Base-by-base conservation (phyloP, 2,113 vertebrate genomes). In the Dasyornis broadbenti region DNA sequence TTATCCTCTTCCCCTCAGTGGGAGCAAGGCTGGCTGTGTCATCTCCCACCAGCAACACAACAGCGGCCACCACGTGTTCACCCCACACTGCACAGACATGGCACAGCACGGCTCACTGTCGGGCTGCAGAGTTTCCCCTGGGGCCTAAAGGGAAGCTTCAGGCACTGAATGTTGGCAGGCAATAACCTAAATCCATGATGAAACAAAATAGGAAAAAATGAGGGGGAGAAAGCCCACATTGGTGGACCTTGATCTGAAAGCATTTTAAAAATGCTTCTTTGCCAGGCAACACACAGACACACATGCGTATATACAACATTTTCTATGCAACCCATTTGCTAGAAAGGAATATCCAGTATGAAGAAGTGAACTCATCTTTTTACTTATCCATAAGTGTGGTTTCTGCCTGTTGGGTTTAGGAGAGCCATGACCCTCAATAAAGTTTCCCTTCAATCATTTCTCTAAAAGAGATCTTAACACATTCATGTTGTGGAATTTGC, bases 41-140 rank as follows among this genome's bases (percentile, higher is more conserved):
- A 90, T 15, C 54, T 56, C 57, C 54, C 59, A 35, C 44, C 27
- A 75, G 31, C 0, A 0, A 37, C 35, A 18, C 1, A 39, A n/a
- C 57, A n/a, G 47, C 0, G 0, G 21, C 59, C 17, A 13, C 22
- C 14, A 7, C 3, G 1, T 0, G 0, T 6, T 35, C 1, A 2
- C 26, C 30, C 27, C 37, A 7, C 0, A 0, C 20, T 60, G 54
- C 31, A 21, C 19, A 30, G 13, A 19, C 42, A 39, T 2, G 2
- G 33, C 54, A 52, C 1, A 4, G 21, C 45, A 17, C 7, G 23
- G 17, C 42, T 21, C 59, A 20, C 28, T 10, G 7, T 0, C 0
- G 28, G 24, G 35, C 60, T 79, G 35, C 2, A 6, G 44, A 20
- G 35, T 20, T 61, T 63, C 30, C 30, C 53, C 44, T 11, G 39